Conservation (phyloP, 1,140 invertebrate species). For the Ostrea edulis region DNA sequence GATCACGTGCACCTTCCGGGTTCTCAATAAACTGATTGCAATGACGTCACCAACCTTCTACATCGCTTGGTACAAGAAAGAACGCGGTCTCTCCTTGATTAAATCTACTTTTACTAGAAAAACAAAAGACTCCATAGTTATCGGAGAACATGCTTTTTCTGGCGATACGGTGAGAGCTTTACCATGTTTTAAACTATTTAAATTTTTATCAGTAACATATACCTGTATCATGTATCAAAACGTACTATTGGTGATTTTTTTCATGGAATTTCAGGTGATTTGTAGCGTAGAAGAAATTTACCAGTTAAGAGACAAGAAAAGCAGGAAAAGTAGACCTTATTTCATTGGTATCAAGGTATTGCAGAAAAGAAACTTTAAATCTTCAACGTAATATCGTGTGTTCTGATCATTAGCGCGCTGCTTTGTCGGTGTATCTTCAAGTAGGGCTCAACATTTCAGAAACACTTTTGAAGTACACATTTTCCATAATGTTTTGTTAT, state of each 20-base stretch:
- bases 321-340: conserved; percentile 15
- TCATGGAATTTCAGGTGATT: conserved; percentile 15
- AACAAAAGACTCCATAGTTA: conserved; percentile 34
- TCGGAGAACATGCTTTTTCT: conserved; percentile 22
- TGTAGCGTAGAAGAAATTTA: conserved; percentile 19
- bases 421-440: background rate
- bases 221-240: background rate
- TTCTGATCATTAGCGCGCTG: background rate
- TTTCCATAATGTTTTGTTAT: conserved; percentile 3
- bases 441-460: background rate
- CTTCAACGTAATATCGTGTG: background rate
- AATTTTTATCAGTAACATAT: background rate
- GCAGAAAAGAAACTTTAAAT: background rate
- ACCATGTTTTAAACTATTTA: background rate
- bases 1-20: conserved; percentile 20
- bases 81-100: conserved; percentile 14
- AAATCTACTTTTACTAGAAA: conserved; percentile 36
- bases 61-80: conserved; percentile 34
- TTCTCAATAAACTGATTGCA: conserved; percentile 31
- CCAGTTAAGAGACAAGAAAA: conserved; percentile 16
- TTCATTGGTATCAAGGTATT: conserved; percentile 29
- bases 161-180: conserved; percentile 27
- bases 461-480: background rate
- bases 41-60: conserved; percentile 38
- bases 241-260: background rate